Conservation (phyloP, 2,888 invertebrate species). For the Melipona beecheii region DNA sequence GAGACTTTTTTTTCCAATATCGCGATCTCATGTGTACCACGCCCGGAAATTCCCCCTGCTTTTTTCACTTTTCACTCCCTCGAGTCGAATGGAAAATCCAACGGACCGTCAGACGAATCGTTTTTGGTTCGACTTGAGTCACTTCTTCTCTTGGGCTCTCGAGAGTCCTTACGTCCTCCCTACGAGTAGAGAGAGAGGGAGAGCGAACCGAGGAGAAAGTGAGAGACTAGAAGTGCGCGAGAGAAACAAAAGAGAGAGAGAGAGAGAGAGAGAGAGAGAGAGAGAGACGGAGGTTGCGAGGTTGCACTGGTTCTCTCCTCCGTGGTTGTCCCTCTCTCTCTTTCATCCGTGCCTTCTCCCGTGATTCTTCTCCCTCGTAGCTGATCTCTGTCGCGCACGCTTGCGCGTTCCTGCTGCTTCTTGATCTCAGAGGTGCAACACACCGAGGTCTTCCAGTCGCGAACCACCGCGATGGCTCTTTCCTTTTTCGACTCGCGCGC, state of each 20-base stretch:
- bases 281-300: constrained; percentile 24
- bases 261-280: neutral
- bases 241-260: no score
- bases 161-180: neutral
- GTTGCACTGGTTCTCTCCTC: constrained; percentile 34
- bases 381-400: constrained; percentile 25
- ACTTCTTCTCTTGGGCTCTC: no score
- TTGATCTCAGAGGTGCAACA: constrained; percentile 63
- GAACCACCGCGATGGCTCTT: constrained; percentile 60
- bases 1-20: constrained; percentile 21
- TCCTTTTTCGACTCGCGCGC: constrained; percentile 68
- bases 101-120: no score
- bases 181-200: neutral
- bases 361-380: constrained; percentile 13
- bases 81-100: no score
- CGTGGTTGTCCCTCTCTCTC: constrained; percentile 25
- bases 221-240: no score
- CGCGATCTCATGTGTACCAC: constrained; percentile 36
- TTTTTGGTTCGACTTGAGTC: no score
- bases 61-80: neutral
- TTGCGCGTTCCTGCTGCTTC: constrained; percentile 56
- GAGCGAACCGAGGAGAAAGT: no score
- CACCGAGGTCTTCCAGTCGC: constrained; percentile 75
- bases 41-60: neutral
- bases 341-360: constrained; percentile 11